phyloP scores from a whole-genome alignment of 2,888 invertebrate species.

The Resseliella maxima region DNA sequence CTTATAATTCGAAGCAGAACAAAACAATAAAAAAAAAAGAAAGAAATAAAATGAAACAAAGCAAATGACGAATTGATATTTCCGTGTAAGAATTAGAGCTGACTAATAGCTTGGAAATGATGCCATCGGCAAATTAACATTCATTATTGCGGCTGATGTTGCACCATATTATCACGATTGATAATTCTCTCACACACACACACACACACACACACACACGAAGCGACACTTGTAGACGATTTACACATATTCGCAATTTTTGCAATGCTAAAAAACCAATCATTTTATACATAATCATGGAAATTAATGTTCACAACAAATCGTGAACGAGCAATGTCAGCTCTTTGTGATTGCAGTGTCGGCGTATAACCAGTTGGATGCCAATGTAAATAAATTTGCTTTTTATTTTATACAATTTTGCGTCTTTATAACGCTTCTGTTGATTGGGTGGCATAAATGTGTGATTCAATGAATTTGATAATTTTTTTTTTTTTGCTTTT shows the following conservation, averaged over 20 bases:
- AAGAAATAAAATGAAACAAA: neutral
- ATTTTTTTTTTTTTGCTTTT: too few species aligned
- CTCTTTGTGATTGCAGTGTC: neutral
- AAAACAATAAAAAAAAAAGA: neutral
- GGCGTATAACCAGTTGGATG: conserved; percentile 12
- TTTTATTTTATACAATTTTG: neutral
- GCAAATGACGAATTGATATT: conserved; percentile 25
- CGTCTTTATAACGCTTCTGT: too few species aligned
- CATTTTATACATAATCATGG: conserved; percentile 18
- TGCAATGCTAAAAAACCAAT: neutral
- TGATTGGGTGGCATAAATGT: too few species aligned
- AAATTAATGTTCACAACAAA: neutral
- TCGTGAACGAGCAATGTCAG: neutral
- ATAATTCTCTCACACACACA: neutral
- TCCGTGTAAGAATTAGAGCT: neutral
- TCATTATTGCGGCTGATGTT: neutral
- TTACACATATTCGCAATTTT: neutral
- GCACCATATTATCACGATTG: neutral
- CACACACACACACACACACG: neutral
- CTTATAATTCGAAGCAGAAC: neutral
- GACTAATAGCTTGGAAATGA: conserved; percentile 43
- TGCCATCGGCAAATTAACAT: conserved; percentile 33
- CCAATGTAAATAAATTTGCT: neutral
- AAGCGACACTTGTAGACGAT: neutral
- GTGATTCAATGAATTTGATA: too few species aligned